Base-by-base conservation (phyloP, 2,888 invertebrate genomes). In the Carterocephalus palaemon region DNA sequence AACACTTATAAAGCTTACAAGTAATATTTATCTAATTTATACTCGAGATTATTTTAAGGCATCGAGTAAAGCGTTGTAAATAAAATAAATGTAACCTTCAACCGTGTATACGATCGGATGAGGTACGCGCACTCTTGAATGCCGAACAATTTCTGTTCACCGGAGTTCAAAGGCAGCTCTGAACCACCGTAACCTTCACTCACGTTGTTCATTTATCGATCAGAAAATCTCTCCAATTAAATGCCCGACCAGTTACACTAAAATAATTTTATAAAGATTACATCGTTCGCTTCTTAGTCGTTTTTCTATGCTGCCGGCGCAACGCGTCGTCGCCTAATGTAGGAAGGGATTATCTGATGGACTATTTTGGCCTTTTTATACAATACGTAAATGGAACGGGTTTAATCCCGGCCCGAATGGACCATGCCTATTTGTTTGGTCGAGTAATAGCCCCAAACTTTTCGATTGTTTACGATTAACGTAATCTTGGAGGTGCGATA, bases 141-240 rank as follows among this genome's bases (percentile, higher is more conserved):
- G 36, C 23, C 43, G 36, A 43, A 43, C 43, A 43, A 36, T 36
- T 36, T 43, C 43, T 43, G 43, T 43, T 36, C 32, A 23, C 4
- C 13, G 16, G 45, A 45, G 45, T 45, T 45, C 45, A 45, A 45
- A 45, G 37, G 45, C 45, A 43, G 43, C 20, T 43, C 24, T 22
- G 36, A 43, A 36, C 37, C 45, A 38, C 31, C 9, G 45, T 32
- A 38, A 45, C 45, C 45, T 45, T 45, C 45, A 45, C 45, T 45
- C 37, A 45, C 45, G 45, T 37, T 45, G 31, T 37, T 37, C 45
- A 45, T 45, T 45, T 37, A 45, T 43, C 42, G 42, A 43, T 43
- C 42, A 43, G 36, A 43, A 43, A 43, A 43, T 43, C 42, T 43
- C 42, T 43, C 42, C 42, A 43, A 43, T 43, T 43, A 43, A 43